These are phyloP conservation scores for Plestiodon gilberti DNA, from an alignment of 2,113 vertebrate species.

Conservation along the genomic window DNA sequence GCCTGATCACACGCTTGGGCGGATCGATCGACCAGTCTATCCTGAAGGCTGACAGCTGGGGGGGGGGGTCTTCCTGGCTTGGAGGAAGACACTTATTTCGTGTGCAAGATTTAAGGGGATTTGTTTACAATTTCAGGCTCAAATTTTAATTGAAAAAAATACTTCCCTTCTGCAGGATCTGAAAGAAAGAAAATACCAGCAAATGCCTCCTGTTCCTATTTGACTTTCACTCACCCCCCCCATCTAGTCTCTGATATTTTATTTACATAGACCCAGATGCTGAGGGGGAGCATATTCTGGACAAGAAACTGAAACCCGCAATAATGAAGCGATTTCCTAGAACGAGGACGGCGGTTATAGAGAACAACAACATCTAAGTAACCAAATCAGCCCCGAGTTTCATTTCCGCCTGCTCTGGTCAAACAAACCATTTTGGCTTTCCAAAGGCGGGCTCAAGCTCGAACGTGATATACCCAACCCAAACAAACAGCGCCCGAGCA, in stretches of 20 bases:
- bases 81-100: conserved; percentile 60
- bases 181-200: not conserved
- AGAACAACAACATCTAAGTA: conserved; percentile 75
- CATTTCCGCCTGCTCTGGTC: conserved; percentile 67
- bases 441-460: conserved; percentile 59
- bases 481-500: conserved; percentile 66
- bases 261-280: conserved; percentile 58
- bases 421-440: conserved; percentile 62
- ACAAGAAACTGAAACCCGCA: conserved; percentile 74
- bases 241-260: conserved; percentile 67
- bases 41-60: conserved; percentile 38
- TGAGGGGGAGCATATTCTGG: conserved; percentile 56
- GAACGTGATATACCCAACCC: conserved; percentile 63
- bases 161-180: conserved; percentile 47
- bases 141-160: conserved; percentile 46
- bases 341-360: conserved; percentile 74
- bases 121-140: conserved; percentile 60
- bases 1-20: not conserved
- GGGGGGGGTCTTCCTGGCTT: not conserved
- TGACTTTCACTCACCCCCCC: conserved; percentile 37
- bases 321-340: conserved; percentile 78
- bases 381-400: conserved; percentile 73
- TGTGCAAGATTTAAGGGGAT: conserved; percentile 53
- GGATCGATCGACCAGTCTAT: conserved; percentile 46
- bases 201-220: conserved; percentile 48